phyloP scores from a whole-genome alignment of 2,113 vertebrate species.

The Salvelinus namaycush region DNA sequence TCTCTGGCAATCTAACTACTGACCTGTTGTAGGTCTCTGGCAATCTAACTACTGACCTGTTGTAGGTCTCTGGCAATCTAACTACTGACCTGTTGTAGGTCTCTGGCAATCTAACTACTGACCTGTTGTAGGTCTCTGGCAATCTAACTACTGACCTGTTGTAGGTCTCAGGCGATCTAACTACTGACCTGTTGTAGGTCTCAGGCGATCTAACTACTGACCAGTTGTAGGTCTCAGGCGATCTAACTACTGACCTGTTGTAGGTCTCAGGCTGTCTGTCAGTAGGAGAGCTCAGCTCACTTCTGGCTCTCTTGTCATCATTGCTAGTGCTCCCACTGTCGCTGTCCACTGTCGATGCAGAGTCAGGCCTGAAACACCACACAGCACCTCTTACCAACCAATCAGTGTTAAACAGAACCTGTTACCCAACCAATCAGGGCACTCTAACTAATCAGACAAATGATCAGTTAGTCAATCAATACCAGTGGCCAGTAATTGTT shows the following conservation, averaged over 20 bases:
- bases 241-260: conserved; percentile 67
- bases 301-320: conserved; percentile 89
- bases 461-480: neutral
- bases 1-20: too few relatives aligned
- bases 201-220: too few relatives aligned
- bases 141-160: too few relatives aligned
- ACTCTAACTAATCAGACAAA: too few relatives aligned
- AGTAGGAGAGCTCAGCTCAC: conserved; percentile 91
- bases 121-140: too few relatives aligned
- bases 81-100: conserved; percentile 76
- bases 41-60: too few relatives aligned
- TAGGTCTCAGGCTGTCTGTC: conserved; percentile 87
- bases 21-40: too few relatives aligned
- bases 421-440: too few relatives aligned
- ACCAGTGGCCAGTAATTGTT: conserved; percentile 28
- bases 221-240: too few relatives aligned
- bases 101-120: conserved; percentile 36
- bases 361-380: conserved; percentile 82
- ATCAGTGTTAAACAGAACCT: conserved; percentile 9
- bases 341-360: conserved; percentile 87
- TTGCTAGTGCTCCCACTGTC: conserved; percentile 80
- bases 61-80: too few relatives aligned
- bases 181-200: too few relatives aligned
- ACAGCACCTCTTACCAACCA: conserved; percentile 3
- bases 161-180: too few relatives aligned